Evolutionary conservation across 1,140 invertebrate genomes (phyloP).

Genomic region (Musca domestica): DNA sequence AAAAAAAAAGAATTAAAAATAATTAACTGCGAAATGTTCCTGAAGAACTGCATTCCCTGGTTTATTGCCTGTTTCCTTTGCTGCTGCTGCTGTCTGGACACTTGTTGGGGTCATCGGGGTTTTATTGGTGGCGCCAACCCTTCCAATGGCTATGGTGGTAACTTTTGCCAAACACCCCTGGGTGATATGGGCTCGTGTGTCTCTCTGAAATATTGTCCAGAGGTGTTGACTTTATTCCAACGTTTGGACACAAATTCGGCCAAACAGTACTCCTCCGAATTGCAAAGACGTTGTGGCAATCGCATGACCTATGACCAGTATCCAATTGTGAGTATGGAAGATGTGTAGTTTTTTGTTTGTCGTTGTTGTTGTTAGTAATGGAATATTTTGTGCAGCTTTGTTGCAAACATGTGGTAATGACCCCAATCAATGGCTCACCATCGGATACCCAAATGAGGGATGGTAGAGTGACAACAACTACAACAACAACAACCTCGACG

Average conservation of each 20-base stretch:
- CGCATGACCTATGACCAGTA: conserved; percentile 25
- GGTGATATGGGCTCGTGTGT: conserved; percentile 25
- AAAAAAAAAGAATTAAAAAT: too few species aligned
- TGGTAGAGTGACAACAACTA: not conserved
- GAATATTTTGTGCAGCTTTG: conserved; percentile 14
- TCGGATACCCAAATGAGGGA: not conserved
- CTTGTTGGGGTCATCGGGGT: too few species aligned
- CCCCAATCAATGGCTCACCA: not conserved
- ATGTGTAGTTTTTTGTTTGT: not conserved
- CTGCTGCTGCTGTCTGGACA: too few species aligned
- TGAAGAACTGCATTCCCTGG: too few species aligned
- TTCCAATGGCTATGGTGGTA: too few species aligned
- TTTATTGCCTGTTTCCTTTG: too few species aligned
- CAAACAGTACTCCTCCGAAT: conserved; percentile 18
- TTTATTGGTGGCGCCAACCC: too few species aligned
- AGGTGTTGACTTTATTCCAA: conserved; percentile 24
- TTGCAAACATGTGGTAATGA: conserved; percentile 1
- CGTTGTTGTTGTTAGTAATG: too few species aligned
- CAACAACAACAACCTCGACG: not conserved
- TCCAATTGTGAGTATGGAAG: conserved; percentile 25
- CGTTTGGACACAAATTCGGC: conserved; percentile 21
- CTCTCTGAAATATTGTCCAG: conserved; percentile 28
- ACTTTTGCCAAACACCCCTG: conserved; percentile 24
- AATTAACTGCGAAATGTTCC: too few species aligned
- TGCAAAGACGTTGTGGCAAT: conserved; percentile 22